Evolutionary conservation across 2,797 vertebrate genomes (phyloP), one percentile per base, ranked within the genome.

Genomic region (Xiphophorus birchmanni): DNA sequence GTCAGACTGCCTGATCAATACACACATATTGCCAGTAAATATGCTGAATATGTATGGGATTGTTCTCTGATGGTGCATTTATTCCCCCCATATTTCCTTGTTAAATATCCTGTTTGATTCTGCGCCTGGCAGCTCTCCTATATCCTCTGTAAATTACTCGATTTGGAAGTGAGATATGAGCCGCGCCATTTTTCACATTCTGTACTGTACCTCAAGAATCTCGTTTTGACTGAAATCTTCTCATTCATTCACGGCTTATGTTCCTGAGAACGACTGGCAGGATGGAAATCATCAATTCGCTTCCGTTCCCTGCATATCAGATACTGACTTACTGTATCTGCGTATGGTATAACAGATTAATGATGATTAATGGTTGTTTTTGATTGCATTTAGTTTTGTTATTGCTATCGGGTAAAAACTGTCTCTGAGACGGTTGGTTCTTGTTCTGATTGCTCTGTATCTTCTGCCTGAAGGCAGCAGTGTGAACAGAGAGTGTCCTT

Each of bases 21-120:
- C n/a, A n/a, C n/a, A n/a, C n/a, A n/a, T n/a, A n/a, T n/a, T n/a
- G n/a, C n/a, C n/a, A n/a, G n/a, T n/a, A n/a, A n/a, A n/a, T n/a
- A n/a, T n/a, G n/a, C n/a, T n/a, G n/a, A n/a, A n/a, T n/a, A n/a
- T n/a, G n/a, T n/a, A n/a, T n/a, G n/a, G n/a, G n/a, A n/a, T n/a
- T n/a, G n/a, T n/a, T n/a, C n/a, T n/a, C n/a, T n/a, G n/a, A n/a
- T n/a, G n/a, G n/a, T n/a, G n/a, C n/a, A n/a, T n/a, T n/a, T n/a
- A n/a, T n/a, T n/a, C n/a, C n/a, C n/a, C n/a, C n/a, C n/a, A n/a
- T n/a, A n/a, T n/a, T n/a, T n/a, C n/a, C n/a, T n/a, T n/a, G n/a
- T n/a, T n/a, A 81, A 87, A 80, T 82, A 77, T 79, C 80, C 74
- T n/a, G 12, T 88, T 84, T 78, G 78, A 84, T 81, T 78, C 17